A percentile compares a stretch with the other conserved stretches of the same genome.
These are phyloP conservation scores for Laticauda laticaudata DNA, from an alignment of 2,113 vertebrate species.

Conservation along the genomic window DNA sequence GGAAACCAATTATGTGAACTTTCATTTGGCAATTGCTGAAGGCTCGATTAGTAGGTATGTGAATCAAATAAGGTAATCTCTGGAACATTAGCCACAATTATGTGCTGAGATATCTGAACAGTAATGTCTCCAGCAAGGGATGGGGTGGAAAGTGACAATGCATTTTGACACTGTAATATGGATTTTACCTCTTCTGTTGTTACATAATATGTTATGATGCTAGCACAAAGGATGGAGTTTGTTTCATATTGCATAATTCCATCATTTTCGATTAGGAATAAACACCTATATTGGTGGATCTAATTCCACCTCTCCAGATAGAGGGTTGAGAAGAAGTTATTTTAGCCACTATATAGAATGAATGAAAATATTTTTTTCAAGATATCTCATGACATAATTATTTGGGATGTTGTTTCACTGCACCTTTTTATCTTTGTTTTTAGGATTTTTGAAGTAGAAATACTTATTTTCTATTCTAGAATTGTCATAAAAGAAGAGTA, in stretches of 20 bases:
- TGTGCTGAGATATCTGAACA: background rate
- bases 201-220: background rate
- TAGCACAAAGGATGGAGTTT: background rate
- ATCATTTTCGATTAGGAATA: background rate
- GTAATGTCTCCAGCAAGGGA: background rate
- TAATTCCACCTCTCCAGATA: background rate
- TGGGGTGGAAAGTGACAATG: background rate
- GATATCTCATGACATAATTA: background rate
- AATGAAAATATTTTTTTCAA: constrained; percentile 18
- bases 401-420: constrained; percentile 20
- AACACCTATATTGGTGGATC: background rate
- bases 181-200: background rate
- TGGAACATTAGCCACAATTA: background rate
- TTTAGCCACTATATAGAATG: background rate
- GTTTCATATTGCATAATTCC: background rate
- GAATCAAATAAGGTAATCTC: background rate
- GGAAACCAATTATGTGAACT: background rate
- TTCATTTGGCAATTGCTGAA: background rate
- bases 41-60: background rate
- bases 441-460: background rate
- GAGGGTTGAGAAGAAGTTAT: background rate
- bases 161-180: background rate
- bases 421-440: background rate
- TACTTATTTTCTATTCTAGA: constrained; percentile 18
- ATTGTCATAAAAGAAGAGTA: constrained; percentile 21